A percentile compares a stretch with the other conserved stretches of the same genome.
Evolutionary conservation across 1,140 invertebrate genomes (phyloP).

Genomic region (Dreissena polymorpha): DNA sequence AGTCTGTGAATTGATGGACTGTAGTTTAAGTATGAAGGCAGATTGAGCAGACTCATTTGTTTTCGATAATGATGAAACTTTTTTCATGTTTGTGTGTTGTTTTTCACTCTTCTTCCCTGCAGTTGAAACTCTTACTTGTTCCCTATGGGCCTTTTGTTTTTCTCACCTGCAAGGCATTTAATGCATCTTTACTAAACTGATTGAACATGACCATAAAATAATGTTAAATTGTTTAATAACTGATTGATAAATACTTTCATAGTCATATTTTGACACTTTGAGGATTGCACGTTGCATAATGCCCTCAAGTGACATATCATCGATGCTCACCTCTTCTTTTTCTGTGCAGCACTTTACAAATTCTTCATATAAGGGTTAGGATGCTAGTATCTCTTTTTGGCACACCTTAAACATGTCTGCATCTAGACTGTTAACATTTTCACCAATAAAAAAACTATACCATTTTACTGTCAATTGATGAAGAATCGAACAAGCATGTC

Average conservation of each 20-base stretch:
- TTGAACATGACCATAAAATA: constrained; percentile 34
- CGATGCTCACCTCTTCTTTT: neutral
- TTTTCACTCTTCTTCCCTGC: neutral
- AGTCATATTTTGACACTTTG: constrained; percentile 1
- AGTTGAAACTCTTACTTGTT: constrained; percentile 29
- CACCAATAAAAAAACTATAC: neutral
- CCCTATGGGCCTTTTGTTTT: constrained; percentile 29
- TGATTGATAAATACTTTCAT: constrained; percentile 5
- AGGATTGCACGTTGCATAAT: neutral
- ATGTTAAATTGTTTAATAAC: constrained; percentile 23
- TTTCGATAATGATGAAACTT: neutral
- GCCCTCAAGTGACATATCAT: neutral
- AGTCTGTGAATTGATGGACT: too few species aligned
- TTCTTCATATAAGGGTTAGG: neutral
- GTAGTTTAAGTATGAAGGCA: neutral
- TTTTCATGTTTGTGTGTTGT: neutral
- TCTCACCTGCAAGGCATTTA: constrained; percentile 13
- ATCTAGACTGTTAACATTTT: neutral
- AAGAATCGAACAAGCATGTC: constrained; percentile 4
- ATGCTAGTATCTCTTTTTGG: neutral
- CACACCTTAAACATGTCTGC: neutral
- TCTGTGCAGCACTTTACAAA: too few species aligned
- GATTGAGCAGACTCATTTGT: neutral
- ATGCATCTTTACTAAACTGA: constrained; percentile 25
- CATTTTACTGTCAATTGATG: neutral